These are phyloP conservation scores for Zelostemma sp. DNA, from an alignment of 1,140 invertebrate genomes.

Conservation along the genomic window DNA sequence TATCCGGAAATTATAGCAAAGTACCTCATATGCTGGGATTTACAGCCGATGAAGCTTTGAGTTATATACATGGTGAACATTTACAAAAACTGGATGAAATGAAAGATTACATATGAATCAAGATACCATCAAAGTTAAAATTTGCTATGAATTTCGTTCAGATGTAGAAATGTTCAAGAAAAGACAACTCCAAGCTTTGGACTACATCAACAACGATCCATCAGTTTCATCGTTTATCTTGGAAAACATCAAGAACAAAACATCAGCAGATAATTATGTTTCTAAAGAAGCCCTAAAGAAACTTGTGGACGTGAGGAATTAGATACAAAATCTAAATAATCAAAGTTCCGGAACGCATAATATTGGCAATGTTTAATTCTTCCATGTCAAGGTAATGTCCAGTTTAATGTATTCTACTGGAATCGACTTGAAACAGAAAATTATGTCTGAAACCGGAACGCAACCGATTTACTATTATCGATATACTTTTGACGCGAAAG, in stretches of 20 bases:
- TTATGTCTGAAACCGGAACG: conserved; percentile 12
- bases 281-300: too few species aligned
- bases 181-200: not conserved
- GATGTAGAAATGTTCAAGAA: not conserved
- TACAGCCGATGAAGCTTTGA: not conserved
- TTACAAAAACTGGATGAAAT: too few species aligned
- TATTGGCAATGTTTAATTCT: not conserved
- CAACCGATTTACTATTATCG: conserved; percentile 24
- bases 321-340: too few species aligned
- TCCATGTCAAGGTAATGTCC: not conserved
- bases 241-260: too few species aligned
- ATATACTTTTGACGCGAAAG: conserved; percentile 21
- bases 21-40: not conserved
- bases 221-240: too few species aligned
- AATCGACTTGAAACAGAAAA: conserved; percentile 33
- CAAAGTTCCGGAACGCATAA: too few species aligned
- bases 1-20: not conserved
- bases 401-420: conserved; percentile 30
- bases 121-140: too few species aligned
- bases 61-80: not conserved
- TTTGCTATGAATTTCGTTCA: too few species aligned
- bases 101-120: too few species aligned
- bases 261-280: too few species aligned
- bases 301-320: too few species aligned
- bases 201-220: too few species aligned